Conservation (phyloP, 2,797 vertebrate species). For the Poeciliopsis paucimaculata region DNA sequence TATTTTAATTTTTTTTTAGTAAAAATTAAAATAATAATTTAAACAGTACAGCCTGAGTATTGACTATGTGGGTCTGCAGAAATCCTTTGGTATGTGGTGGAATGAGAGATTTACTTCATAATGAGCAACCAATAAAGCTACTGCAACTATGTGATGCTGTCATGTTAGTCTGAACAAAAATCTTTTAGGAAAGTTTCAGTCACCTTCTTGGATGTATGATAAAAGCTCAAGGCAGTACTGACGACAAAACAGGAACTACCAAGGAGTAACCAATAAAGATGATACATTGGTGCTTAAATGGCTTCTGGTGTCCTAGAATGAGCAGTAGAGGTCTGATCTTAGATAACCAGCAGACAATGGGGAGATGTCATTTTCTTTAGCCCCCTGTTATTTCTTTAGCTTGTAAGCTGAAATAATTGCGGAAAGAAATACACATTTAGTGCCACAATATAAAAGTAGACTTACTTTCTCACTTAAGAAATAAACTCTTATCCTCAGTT, state of each 20-base stretch:
- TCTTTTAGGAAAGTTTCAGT: neutral
- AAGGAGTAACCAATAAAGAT: neutral
- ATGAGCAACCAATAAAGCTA: slow-evolving; percentile 55
- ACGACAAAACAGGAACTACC: neutral
- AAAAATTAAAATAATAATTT: neutral
- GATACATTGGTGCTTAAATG: neutral
- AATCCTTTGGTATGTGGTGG: neutral
- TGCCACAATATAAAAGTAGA: slow-evolving; percentile 15
- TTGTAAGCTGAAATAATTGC: slow-evolving; percentile 6
- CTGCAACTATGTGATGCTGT: slow-evolving; percentile 10
- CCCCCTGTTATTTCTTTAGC: neutral
- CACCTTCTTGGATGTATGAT: neutral
- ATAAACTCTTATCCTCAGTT: slow-evolving; percentile 15
- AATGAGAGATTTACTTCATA: slow-evolving; percentile 15
- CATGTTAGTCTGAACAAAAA: neutral
- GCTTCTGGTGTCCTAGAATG: neutral
- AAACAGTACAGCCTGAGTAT: neutral
- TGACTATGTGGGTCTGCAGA: neutral
- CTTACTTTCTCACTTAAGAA: slow-evolving; percentile 24
- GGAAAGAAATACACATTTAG: slow-evolving; percentile 9
- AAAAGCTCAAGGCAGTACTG: neutral
- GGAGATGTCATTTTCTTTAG: neutral
- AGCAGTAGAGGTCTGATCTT: neutral
- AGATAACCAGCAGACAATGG: neutral
- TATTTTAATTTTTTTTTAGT: too few species aligned